phyloP scores from a whole-genome alignment of 2,797 vertebrate species.

The Merluccius polli region DNA sequence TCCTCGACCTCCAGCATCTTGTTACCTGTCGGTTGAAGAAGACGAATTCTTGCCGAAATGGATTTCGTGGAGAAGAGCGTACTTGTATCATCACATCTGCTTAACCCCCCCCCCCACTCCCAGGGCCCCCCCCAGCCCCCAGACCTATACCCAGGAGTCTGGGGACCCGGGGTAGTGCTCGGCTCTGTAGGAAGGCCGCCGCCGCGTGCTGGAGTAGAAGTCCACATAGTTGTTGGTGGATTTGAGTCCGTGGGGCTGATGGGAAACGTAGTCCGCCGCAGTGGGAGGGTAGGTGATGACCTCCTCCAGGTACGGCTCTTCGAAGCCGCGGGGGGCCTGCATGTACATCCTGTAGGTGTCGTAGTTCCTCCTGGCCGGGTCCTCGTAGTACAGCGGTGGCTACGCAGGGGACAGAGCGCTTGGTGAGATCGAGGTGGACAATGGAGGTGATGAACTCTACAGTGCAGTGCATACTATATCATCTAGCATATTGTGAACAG shows the following conservation, averaged over 20 bases:
- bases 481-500: no score
- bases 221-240: slow-evolving; percentile 91
- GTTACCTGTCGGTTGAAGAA: background rate
- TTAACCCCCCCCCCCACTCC: background rate
- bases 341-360: slow-evolving; percentile 91
- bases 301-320: slow-evolving; percentile 89
- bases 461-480: no score
- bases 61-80: background rate
- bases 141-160: slow-evolving; percentile 93
- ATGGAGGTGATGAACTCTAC: no score
- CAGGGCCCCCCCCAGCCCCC: background rate
- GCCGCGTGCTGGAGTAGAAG: slow-evolving; percentile 93
- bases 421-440: background rate
- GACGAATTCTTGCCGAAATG: background rate
- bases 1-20: background rate
- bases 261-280: slow-evolving; percentile 80
- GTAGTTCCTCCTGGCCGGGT: slow-evolving; percentile 84
- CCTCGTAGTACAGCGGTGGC: slow-evolving; percentile 86
- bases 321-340: slow-evolving; percentile 90
- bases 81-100: slow-evolving; percentile 2
- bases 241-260: slow-evolving; percentile 89
- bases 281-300: slow-evolving; percentile 85
- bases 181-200: slow-evolving; percentile 87
- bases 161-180: slow-evolving; percentile 97
- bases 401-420: slow-evolving; percentile 64